Evolutionary conservation across 2,797 vertebrate species (phyloP).

Genomic region (Cetoscarus ocellatus): DNA sequence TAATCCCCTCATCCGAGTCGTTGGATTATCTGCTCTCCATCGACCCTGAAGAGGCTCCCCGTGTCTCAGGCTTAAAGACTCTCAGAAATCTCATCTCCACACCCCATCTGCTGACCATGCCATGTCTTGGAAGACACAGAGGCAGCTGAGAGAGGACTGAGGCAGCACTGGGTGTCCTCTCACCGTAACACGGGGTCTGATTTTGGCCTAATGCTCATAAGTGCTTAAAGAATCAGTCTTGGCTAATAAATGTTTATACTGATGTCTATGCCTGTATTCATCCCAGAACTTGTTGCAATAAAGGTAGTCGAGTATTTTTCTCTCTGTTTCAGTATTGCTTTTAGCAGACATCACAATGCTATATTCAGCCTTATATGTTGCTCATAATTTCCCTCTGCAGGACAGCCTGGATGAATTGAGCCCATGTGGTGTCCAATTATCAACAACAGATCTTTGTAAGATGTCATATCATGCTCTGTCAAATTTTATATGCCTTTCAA

Average conservation of each 20-base stretch:
- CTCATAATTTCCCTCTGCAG: no score
- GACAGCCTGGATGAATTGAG: no score
- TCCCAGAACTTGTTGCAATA: not conserved
- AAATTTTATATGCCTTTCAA: no score
- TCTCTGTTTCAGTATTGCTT: not conserved
- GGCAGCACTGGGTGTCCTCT: constrained; percentile 16
- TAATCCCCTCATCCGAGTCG: constrained; percentile 79
- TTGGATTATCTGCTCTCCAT: constrained; percentile 77
- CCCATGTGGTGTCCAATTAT: no score
- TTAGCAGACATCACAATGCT: not conserved
- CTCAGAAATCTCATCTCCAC: constrained; percentile 72
- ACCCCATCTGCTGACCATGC: constrained; percentile 72
- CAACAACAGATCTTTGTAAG: no score
- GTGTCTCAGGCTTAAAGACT: constrained; percentile 68
- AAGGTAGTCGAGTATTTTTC: not conserved
- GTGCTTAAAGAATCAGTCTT: not conserved
- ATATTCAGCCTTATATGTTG: no score
- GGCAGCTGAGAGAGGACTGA: constrained; percentile 27
- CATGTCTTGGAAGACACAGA: constrained; percentile 57
- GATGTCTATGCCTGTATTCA: not conserved
- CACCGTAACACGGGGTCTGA: not conserved
- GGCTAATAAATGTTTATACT: not conserved
- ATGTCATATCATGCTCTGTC: no score
- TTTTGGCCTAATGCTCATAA: not conserved
- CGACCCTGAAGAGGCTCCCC: constrained; percentile 78